Evolutionary conservation across 2,888 invertebrate species (phyloP), one percentile per base, ranked within the genome.

Genomic region (Drosophila demipolita): DNA sequence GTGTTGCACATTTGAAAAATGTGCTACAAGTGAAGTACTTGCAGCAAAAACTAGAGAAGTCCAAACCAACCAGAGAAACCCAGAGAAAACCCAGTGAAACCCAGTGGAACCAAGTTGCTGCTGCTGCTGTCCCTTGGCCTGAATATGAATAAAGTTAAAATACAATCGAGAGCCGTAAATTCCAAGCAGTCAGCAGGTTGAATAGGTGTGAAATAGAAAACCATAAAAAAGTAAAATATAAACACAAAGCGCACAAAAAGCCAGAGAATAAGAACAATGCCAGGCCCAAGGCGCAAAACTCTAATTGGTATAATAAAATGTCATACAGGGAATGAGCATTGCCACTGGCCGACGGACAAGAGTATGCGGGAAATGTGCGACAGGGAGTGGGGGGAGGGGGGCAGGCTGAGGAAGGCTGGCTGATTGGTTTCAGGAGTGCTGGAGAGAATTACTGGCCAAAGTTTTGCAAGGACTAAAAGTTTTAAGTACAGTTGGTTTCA

Each of bases 291-390:
- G 74, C 60, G 33, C 35, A 55, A 55, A 36, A 50, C 67, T 82
- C 87, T 85, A 85, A 85, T 85, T 85, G 87, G 80, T 75, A 84
- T 87, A 87, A 85, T 85, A 85, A 87, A 85, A 85, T 80, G 87
- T 80, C 85, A 85, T 87, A 78, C 82, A 78, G 62, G 54, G 62
- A 75, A 68, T 66, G 66, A 80, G 67, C 72, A 73, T 61, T 75
- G 71, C 42, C 54, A 57, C 49, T 61, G 78, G 54, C 61, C 45
- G 45, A 15, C 57, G 64, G 70, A 58, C 55, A 52, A 62, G 54
- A 52, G 5, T 61, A 59, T 54, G 78, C 63, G 58, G 54, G 36
- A 67, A 75, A 75, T 65, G 59, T 69, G 42, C 11, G 65, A 53
- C 58, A 26, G 11, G 26, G 6, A 0, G 2, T 0, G 4, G 15